Evolutionary conservation across 2,797 vertebrate species (phyloP), one percentile per base, ranked within the genome.

Genomic region (Erithacus rubecula): DNA sequence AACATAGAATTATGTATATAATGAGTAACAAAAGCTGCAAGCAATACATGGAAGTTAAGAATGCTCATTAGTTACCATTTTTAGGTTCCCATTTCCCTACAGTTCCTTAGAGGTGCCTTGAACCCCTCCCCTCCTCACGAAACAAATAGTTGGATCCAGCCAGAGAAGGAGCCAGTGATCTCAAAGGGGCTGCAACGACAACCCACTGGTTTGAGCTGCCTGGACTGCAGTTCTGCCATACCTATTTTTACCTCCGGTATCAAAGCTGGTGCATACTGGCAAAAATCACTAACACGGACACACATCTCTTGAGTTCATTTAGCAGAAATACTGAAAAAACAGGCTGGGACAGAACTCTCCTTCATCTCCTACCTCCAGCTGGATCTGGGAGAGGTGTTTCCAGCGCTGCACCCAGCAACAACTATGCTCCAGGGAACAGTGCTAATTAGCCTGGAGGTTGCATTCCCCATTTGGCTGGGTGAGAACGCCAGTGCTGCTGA

Each of bases 311-410:
- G 83, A 85, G 39, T 36, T 85, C 74, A 10, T 74, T 56, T 72
- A 93, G 60, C 74, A 92, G 69, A 76, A 86, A 81, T 15, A 76
- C 53, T 30, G 59, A 67, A 68, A 92, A 84, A 93, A 67, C 93
- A 86, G 77, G 63, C 93, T 75, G 60, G 72, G 62, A 83, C 39
- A 60, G 87, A 90, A 44, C 43, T n/a, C 63, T 79, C 46, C 77
- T 82, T 82, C 87, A 69, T 72, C 53, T 89, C 55, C 49, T 56
- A 18, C 79, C 46, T 81, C 27, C 69, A 46, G 43, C 49, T 90
- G 62, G 32, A 71, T 74, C 20, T 51, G 58, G 17, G 49, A 94
- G 60, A 89, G 60, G 72, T 15, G 12, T 90, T 94, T 81, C 65
- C 65, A 93, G 60, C 0, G 0, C 75, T 76, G 75, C 44, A 44